These are phyloP conservation scores for Eupithecia tripunctaria DNA, from an alignment of 2,888 invertebrate species.

Conservation along the genomic window DNA sequence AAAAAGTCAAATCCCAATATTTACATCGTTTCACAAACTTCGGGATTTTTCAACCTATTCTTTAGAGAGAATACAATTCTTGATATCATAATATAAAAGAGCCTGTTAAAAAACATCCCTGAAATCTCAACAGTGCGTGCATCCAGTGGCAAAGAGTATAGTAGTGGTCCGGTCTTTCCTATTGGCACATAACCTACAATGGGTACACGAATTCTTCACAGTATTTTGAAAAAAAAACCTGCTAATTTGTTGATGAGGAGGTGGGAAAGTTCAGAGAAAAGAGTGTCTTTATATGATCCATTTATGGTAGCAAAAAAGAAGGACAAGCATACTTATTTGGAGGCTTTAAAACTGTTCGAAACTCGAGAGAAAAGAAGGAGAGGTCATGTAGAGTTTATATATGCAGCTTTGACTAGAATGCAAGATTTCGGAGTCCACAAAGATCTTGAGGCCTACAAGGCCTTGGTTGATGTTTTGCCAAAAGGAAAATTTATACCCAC, in stretches of 20 bases:
- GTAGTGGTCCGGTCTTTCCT: constrained; percentile 13
- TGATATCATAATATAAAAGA: background rate
- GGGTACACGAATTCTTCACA: constrained; percentile 67
- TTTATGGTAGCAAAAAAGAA: constrained; percentile 83
- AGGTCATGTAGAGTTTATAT: constrained; percentile 97
- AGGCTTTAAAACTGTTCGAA: constrained; percentile 90
- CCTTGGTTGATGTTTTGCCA: constrained; percentile 92
- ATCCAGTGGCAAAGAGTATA: too few species aligned
- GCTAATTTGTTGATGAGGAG: constrained; percentile 60
- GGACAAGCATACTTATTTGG: constrained; percentile 87
- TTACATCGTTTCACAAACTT: too few species aligned
- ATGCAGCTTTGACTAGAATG: constrained; percentile 94
- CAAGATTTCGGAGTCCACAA: constrained; percentile 94
- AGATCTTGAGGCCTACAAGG: constrained; percentile 94
- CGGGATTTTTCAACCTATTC: too few species aligned
- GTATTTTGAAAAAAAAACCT: constrained; percentile 60
- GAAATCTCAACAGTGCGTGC: background rate
- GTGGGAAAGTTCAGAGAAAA: constrained; percentile 71
- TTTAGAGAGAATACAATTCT: too few species aligned
- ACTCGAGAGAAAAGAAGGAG: constrained; percentile 87
- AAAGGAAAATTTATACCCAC: constrained; percentile 94
- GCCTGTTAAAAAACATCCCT: background rate
- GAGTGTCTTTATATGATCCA: constrained; percentile 70
- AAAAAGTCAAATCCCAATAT: too few species aligned
- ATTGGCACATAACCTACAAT: constrained; percentile 60